Evolutionary conservation across 2,888 invertebrate species (phyloP), one percentile per base, ranked within the genome.

Genomic region (Apotomis betuletana): DNA sequence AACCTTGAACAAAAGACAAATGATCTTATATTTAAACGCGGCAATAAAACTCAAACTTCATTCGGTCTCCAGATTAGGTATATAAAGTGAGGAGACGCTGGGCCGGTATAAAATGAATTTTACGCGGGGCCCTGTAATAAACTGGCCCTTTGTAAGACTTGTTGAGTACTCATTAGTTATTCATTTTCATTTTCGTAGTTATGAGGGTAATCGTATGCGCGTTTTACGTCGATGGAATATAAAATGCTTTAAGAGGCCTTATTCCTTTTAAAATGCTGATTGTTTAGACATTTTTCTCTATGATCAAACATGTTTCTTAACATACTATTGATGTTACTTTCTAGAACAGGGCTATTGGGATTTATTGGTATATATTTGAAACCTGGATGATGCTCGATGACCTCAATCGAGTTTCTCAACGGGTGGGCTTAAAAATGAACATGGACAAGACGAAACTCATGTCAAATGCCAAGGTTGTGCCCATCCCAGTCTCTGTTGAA

Each of bases 131-230:
- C 57, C 65, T n/a, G 67, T 52, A 74, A 76, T 77, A 75, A 77
- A 73, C 70, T 62, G 70, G 67, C 75, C 71, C 68, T 70, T 68
- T 68, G 74, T 70, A 70, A 75, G 76, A 75, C 77, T 76, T 76
- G 76, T 76, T 74, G 76, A 74, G 73, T 74, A 71, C 70, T 76
- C 76, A 77, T 77, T 77, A 77, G 74, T 76, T 75, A 77, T 77
- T 77, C 77, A 77, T 76, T 76, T 75, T 74, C 67, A 75, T 76
- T 77, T 75, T 73, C 73, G 65, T 72, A 74, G 75, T 74, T 74
- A 73, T 69, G 69, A 67, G 67, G 65, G 68, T 69, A 71, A 73
- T 75, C 59, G 69, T 70, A 65, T 36, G 60, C 67, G 54, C 69
- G 61, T 69, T 73, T 71, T 67, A 67, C 71, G 62, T 64, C 62